Percentiles rank a stretch among this genome's conserved stretches.
These are phyloP conservation scores for Thalassoma bifasciatum DNA, from an alignment of 2,113 vertebrate genomes.

Conservation along the genomic window DNA sequence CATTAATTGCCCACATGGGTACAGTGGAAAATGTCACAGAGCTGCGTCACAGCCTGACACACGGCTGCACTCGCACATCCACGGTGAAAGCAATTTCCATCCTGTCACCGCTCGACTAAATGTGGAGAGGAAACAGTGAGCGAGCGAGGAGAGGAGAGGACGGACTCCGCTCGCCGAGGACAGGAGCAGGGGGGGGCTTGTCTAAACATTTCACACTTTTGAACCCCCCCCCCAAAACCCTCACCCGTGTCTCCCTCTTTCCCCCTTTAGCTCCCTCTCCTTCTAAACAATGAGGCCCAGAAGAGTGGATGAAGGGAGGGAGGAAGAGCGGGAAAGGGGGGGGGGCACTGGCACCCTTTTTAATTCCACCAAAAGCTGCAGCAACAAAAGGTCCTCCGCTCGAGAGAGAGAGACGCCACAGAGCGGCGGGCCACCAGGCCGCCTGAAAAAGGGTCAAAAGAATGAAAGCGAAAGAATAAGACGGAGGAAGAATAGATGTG, in stretches of 20 bases:
- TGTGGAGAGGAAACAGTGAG: conserved; percentile 37
- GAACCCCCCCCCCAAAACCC: no score
- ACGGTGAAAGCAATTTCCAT: conserved; percentile 46
- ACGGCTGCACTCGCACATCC: conserved; percentile 36
- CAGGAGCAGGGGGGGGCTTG: conserved; percentile 27
- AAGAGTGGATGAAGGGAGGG: conserved; percentile 14
- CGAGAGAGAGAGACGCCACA: conserved; percentile 36
- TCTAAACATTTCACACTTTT: conserved; percentile 65
- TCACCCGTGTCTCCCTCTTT: neutral
- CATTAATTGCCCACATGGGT: conserved; percentile 61
- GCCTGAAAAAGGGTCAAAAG: conserved; percentile 54
- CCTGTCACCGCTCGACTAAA: conserved; percentile 41
- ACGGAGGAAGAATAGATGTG: conserved; percentile 25
- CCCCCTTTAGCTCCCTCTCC: conserved; percentile 6
- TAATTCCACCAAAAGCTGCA: conserved; percentile 71
- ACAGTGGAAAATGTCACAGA: conserved; percentile 58
- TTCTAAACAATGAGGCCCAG: conserved; percentile 67
- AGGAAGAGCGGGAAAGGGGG: neutral
- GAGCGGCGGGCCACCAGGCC: conserved; percentile 50
- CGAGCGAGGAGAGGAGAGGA: neutral
- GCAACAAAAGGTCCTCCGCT: conserved; percentile 65
- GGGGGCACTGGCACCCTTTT: conserved; percentile 61
- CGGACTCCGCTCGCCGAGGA: neutral
- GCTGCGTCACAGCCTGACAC: conserved; percentile 33
- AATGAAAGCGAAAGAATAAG: conserved; percentile 39